phyloP scores from a whole-genome alignment of 1,140 invertebrate species.

The Drosophila dunni region DNA sequence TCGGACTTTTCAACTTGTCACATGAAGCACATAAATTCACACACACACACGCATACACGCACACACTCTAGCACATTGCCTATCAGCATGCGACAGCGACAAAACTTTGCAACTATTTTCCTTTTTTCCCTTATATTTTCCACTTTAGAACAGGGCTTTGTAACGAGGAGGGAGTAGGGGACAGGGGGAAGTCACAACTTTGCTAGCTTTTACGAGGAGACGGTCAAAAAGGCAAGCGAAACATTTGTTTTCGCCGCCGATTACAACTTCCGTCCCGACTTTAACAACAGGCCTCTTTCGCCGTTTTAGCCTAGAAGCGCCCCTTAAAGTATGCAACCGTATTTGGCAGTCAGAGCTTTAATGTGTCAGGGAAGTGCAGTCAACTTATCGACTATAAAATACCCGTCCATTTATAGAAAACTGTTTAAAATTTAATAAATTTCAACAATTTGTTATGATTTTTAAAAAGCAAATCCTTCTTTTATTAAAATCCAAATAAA shows the following conservation, averaged over 20 bases:
- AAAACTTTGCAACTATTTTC: slow-evolving; percentile 60
- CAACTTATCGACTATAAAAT: too few relatives aligned
- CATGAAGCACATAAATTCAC: slow-evolving; percentile 70
- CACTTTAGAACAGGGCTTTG: slow-evolving; percentile 25
- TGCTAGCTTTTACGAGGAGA: slow-evolving; percentile 46
- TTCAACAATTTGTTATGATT: too few relatives aligned
- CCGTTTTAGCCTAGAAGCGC: slow-evolving; percentile 39
- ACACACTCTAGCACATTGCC: slow-evolving; percentile 35
- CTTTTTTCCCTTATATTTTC: slow-evolving; percentile 27
- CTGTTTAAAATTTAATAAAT: too few relatives aligned
- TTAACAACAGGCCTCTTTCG: slow-evolving; percentile 36
- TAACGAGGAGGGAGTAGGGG: background rate
- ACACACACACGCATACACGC: slow-evolving; percentile 30
- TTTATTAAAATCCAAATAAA: too few relatives aligned
- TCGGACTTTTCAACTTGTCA: slow-evolving; percentile 59
- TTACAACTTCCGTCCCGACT: slow-evolving; percentile 69
- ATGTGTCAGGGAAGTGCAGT: too few relatives aligned
- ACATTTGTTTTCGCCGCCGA: slow-evolving; percentile 70
- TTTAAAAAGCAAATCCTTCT: too few relatives aligned
- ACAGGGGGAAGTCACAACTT: slow-evolving; percentile 7
- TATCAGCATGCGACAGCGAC: slow-evolving; percentile 59
- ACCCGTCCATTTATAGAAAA: too few relatives aligned
- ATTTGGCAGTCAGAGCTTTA: slow-evolving; percentile 27
- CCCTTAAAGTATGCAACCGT: slow-evolving; percentile 51
- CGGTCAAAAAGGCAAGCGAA: slow-evolving; percentile 70